A percentile compares a stretch with the other conserved stretches of the same genome.
Evolutionary conservation across 2,888 invertebrate genomes (phyloP).

Genomic region (Eupithecia exiguata): DNA sequence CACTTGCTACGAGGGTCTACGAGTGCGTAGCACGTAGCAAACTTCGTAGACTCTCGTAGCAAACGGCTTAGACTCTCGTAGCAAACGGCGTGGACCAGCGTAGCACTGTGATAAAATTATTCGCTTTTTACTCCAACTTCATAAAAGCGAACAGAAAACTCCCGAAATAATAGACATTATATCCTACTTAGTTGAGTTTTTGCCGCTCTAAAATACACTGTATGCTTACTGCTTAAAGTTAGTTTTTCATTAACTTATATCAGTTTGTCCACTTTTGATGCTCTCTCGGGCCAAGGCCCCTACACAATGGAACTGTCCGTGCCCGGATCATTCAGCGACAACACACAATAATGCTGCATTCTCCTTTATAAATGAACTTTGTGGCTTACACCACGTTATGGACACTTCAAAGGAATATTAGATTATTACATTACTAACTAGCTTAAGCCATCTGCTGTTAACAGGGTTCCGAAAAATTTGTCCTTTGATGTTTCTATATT

Average conservation of each 20-base stretch:
- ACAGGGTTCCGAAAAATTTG: background rate
- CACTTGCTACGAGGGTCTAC: constrained; percentile 1
- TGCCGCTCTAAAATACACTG: background rate
- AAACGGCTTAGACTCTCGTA: background rate
- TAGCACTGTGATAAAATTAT: background rate
- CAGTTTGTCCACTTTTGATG: background rate
- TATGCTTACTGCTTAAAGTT: background rate
- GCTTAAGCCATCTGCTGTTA: background rate
- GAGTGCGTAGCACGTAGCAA: background rate
- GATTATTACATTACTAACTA: background rate
- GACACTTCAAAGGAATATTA: background rate
- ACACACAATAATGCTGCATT: constrained; percentile 22
- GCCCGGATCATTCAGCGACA: constrained; percentile 32
- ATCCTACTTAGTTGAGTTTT: background rate
- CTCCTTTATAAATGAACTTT: constrained; percentile 3
- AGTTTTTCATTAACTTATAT: background rate
- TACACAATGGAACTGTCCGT: constrained; percentile 37
- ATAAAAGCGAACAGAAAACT: background rate
- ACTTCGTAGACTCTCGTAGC: background rate
- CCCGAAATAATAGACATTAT: background rate
- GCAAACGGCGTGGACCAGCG: background rate
- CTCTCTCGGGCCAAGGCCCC: constrained; percentile 35
- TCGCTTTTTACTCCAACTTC: background rate
- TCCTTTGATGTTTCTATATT: too few species aligned
- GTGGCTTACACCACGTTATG: background rate